Percentiles rank a stretch among this genome's conserved stretches.
Evolutionary conservation across 2,888 invertebrate species (phyloP).

Genomic region (Acleris emargana): DNA sequence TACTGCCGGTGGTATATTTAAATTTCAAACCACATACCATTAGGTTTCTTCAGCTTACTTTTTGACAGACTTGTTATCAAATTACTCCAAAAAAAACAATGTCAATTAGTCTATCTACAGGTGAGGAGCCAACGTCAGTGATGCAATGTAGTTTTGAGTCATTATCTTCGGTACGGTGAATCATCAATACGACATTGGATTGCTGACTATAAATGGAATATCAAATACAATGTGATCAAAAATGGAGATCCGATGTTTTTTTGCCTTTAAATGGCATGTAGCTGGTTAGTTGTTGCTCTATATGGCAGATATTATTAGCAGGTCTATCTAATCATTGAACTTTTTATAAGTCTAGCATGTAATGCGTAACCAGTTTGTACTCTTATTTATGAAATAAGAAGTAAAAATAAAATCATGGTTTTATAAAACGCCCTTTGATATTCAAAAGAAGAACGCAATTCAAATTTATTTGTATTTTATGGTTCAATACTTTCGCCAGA

Average conservation of each 20-base stretch:
- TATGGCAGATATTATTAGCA: background rate
- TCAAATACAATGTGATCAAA: background rate
- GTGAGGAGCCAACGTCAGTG: constrained; percentile 15
- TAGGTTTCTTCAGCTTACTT: background rate
- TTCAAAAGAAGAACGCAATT: no score
- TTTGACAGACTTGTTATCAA: background rate
- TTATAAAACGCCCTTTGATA: no score
- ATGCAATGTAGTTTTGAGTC: constrained; percentile 25
- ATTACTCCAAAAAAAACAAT: constrained; percentile 9
- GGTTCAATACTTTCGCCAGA: background rate
- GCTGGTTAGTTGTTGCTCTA: background rate
- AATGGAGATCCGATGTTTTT: background rate
- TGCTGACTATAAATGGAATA: constrained; percentile 11
- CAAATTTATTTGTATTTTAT: no score
- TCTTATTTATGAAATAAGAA: no score
- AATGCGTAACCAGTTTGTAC: no score
- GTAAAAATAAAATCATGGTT: no score
- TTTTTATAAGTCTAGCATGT: no score
- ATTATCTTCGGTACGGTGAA: constrained; percentile 6
- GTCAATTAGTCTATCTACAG: constrained; percentile 21
- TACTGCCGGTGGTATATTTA: no score
- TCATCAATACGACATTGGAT: constrained; percentile 7
- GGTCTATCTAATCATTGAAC: background rate
- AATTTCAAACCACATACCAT: background rate
- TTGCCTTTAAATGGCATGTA: background rate